Percentiles rank a stretch among this genome's conserved stretches.
These are phyloP conservation scores for Allygus modestus DNA, from an alignment of 2,888 invertebrate genomes.

Conservation along the genomic window DNA sequence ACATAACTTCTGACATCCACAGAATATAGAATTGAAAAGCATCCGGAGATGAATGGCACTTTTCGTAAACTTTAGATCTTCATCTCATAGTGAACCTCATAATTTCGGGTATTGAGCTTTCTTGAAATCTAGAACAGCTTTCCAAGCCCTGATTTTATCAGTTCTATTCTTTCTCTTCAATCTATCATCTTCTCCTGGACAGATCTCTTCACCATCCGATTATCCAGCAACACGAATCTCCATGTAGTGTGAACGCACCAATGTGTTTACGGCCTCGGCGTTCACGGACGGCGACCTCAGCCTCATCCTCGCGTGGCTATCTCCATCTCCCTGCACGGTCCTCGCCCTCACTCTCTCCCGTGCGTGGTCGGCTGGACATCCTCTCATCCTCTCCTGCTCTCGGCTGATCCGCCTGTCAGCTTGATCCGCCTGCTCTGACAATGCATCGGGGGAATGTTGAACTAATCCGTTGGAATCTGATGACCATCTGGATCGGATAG, in stretches of 20 bases:
- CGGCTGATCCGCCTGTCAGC: neutral
- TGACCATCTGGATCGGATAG: too few relatives aligned
- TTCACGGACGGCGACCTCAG: neutral
- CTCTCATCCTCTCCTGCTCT: neutral
- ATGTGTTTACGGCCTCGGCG: neutral
- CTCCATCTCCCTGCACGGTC: slow-evolving; percentile 3
- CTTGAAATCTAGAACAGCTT: too few relatives aligned
- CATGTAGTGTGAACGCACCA: neutral
- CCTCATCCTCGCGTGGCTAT: slow-evolving; percentile 10
- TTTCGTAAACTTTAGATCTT: too few relatives aligned
- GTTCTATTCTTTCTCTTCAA: too few relatives aligned
- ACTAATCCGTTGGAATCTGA: neutral
- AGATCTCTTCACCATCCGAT: neutral
- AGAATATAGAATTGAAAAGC: too few relatives aligned
- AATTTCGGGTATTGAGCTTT: too few relatives aligned
- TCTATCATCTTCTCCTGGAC: too few relatives aligned
- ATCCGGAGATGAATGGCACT: too few relatives aligned
- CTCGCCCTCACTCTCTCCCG: slow-evolving; percentile 22
- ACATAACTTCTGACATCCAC: too few relatives aligned
- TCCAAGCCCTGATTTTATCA: too few relatives aligned
- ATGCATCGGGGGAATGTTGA: neutral
- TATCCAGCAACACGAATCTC: slow-evolving; percentile 4
- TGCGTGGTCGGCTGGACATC: neutral
- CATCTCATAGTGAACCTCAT: too few relatives aligned
- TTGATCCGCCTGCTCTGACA: neutral